phyloP scores from a whole-genome alignment of 2,113 vertebrate species.

The Albula glossodonta region DNA sequence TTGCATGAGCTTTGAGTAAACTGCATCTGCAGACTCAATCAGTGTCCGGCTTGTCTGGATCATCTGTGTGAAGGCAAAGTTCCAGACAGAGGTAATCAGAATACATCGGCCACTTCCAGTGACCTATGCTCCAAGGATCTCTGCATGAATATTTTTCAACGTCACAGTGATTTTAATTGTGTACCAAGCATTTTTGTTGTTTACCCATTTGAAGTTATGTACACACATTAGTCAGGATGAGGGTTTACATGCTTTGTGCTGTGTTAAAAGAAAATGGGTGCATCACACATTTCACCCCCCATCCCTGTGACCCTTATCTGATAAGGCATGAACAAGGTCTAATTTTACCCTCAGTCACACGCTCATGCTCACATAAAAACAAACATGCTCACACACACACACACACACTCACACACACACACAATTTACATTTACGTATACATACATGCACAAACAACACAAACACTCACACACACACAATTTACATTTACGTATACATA shows the following conservation, averaged over 20 bases:
- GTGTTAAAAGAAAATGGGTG: background rate
- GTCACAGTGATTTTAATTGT: too few relatives aligned
- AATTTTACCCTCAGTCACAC: background rate
- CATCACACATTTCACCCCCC: too few relatives aligned
- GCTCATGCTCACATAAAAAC: background rate
- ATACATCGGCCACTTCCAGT: conserved; percentile 18
- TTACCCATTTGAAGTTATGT: too few relatives aligned
- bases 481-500: background rate
- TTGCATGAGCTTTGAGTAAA: conserved; percentile 84
- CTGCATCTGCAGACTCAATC: conserved; percentile 83
- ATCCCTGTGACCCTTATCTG: background rate
- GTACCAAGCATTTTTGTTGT: too few relatives aligned
- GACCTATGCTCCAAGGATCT: too few relatives aligned
- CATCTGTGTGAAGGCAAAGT: conserved; percentile 68
- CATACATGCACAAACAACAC: background rate
- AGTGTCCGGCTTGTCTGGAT: conserved; percentile 88
- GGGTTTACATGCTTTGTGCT: background rate
- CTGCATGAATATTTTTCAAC: too few relatives aligned
- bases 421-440: background rate
- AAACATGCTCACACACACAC: background rate
- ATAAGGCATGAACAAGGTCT: background rate
- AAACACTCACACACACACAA: background rate
- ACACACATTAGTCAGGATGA: too few relatives aligned
- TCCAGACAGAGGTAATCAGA: conserved; percentile 32
- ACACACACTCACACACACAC: background rate